Evolutionary conservation across 1,140 invertebrate species (phyloP).

Genomic region (Calliopsis andreniformis): DNA sequence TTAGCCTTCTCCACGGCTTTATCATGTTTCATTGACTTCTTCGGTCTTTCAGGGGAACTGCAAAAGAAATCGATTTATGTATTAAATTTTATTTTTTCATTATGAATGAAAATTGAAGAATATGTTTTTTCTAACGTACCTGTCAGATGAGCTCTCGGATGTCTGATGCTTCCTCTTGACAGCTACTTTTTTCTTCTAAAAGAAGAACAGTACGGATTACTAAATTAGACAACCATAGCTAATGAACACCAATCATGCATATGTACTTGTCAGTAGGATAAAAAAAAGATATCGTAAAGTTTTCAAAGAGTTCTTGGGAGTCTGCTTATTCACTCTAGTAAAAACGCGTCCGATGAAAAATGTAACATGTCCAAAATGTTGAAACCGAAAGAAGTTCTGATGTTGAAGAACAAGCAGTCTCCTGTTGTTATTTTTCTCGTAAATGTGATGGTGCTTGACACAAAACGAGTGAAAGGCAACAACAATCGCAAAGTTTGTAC

Average conservation of each 20-base stretch:
- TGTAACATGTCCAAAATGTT: constrained; percentile 6
- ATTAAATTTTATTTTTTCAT: neutral
- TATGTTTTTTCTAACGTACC: constrained; percentile 57
- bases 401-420: constrained; percentile 66
- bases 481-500: constrained; percentile 64
- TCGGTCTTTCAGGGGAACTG: constrained; percentile 73
- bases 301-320: constrained; percentile 56
- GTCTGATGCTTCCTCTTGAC: constrained; percentile 75
- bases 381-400: neutral
- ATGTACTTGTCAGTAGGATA: constrained; percentile 57
- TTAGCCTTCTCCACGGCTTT: constrained; percentile 61
- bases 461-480: constrained; percentile 75
- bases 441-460: constrained; percentile 76
- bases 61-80: constrained; percentile 14
- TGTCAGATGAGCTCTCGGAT: constrained; percentile 74
- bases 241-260: constrained; percentile 77
- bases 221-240: constrained; percentile 29
- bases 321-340: constrained; percentile 62
- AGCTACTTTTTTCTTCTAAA: constrained; percentile 78
- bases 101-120: neutral
- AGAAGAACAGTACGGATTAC: constrained; percentile 65
- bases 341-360: neutral
- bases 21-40: constrained; percentile 70
- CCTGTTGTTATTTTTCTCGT: constrained; percentile 55
- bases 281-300: constrained; percentile 56